Base-by-base conservation (phyloP, 2,888 invertebrate species). In the Cantharis lateralis region DNA sequence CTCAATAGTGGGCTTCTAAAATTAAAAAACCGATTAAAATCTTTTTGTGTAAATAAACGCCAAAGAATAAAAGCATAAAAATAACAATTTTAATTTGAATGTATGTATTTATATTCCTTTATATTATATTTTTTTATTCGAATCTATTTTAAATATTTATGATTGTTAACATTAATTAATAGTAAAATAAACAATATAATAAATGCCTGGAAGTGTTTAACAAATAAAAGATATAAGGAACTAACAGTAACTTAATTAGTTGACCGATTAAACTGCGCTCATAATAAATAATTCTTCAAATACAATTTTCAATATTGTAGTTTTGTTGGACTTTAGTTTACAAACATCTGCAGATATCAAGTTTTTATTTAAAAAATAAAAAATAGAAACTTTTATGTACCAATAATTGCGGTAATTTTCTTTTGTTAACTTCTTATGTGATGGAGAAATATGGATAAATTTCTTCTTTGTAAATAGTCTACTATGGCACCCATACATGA, bases 91-190 rank as follows among this genome's bases (percentile, higher is more conserved):
- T 13, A 20, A 20, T 20, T 64, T 64, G 9, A 64, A 20, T 20
- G 26, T n/a, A 48, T 66, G n/a, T n/a, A 70, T 32, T 71, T 66
- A 20, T 63, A 66, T 20, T 18, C 24, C 26, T 28, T 28, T 28
- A 28, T 28, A 28, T 28, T 28, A 66, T 66, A 64, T 66, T 79
- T 73, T 80, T 81, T 79, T 81, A 81, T 80, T 81, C 80, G 78
- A 76, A 78, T 81, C 80, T 81, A 81, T 81, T 80, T 79, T 80
- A 75, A 78, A 78, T 81, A 81, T 81, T 80, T 80, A 80, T 81
- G 80, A 80, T 78, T 78, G 79, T 81, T 81, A 81, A 81, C 81
- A 80, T 81, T 80, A 81, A 80, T 80, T 80, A 81, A 81, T 80
- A 80, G 69, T 80, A 81, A 79, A 80, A 80, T 80, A 81, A 81